A percentile compares a stretch with the other conserved stretches of the same genome.
phyloP scores from a whole-genome alignment of 1,140 invertebrate genomes.

The Eurytemora carolleeae region DNA sequence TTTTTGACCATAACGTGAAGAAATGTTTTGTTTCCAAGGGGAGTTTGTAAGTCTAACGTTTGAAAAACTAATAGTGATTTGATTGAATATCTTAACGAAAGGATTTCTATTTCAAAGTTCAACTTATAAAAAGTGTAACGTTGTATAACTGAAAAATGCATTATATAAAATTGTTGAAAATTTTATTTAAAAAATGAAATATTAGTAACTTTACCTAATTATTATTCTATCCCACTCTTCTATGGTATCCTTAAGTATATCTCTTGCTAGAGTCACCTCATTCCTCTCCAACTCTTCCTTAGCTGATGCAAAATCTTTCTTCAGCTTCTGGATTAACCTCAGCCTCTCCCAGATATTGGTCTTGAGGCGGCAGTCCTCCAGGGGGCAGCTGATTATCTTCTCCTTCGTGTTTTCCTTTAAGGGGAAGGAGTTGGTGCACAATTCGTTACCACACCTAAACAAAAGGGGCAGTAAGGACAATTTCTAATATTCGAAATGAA shows the following conservation, averaged over 20 bases:
- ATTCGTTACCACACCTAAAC: neutral
- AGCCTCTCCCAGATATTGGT: conserved; percentile 12
- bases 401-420: conserved; percentile 13
- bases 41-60: too few relatives aligned
- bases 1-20: too few relatives aligned
- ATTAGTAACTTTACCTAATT: neutral
- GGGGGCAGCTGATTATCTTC: conserved; percentile 6
- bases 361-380: conserved; percentile 1
- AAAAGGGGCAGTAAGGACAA: too few relatives aligned
- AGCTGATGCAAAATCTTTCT: neutral
- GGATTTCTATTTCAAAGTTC: too few relatives aligned
- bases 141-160: too few relatives aligned
- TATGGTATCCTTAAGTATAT: neutral
- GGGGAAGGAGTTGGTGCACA: conserved; percentile 1
- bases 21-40: too few relatives aligned
- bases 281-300: neutral
- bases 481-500: too few relatives aligned
- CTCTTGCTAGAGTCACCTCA: neutral
- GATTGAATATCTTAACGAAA: too few relatives aligned
- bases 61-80: too few relatives aligned
- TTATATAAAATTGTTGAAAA: too few relatives aligned
- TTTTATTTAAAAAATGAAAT: too few relatives aligned
- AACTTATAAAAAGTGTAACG: too few relatives aligned
- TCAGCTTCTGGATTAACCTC: conserved; percentile 2
- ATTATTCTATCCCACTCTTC: neutral